Evolutionary conservation across 1,140 invertebrate genomes (phyloP), one percentile per base, ranked within the genome.

Genomic region (Microplitis demolitor): DNA sequence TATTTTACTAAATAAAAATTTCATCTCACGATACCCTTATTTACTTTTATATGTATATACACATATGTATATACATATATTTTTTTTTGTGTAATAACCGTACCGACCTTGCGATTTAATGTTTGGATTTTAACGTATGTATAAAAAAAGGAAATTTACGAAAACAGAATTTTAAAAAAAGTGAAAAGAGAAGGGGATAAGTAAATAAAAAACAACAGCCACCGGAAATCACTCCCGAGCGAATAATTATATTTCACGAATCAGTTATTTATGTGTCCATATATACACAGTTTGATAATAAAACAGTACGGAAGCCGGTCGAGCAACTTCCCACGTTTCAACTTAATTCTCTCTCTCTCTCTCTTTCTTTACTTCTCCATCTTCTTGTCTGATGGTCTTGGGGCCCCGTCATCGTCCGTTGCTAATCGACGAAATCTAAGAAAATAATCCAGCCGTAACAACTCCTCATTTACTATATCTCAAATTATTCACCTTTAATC

Each of bases 371-470:
- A 24, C 24, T 24, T 24, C 39, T 45, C 39, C 39, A 45, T 45
- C 39, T 45, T 45, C 39, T 45, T 45, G 6, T 11, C 5, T 45
- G 39, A 45, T 45, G 39, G 3, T 14, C 67, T 14, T 11, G 39
- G 39, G 39, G 39, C 71, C 66, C 53, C 74, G 72, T 78, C 78
- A 75, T 75, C 74, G 71, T 77, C 77, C 76, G 76, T 63, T 78
- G 77, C 76, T 80, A 82, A 80, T 83, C 80, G 74, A 76, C 74
- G 54, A 76, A 79, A 80, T 79, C 78, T 78, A 71, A 74, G 71
- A 74, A 80, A 83, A 74, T 76, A 72, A 54, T 60, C 76, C 74
- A 79, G 69, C 78, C 77, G 76, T 76, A 75, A 70, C 68, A 73
- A 60, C 75, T 60, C 33, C 45, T 62, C 64, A 11, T 66, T 31